Evolutionary conservation across 2,888 invertebrate species (phyloP).

Genomic region (Noctua pronuba): DNA sequence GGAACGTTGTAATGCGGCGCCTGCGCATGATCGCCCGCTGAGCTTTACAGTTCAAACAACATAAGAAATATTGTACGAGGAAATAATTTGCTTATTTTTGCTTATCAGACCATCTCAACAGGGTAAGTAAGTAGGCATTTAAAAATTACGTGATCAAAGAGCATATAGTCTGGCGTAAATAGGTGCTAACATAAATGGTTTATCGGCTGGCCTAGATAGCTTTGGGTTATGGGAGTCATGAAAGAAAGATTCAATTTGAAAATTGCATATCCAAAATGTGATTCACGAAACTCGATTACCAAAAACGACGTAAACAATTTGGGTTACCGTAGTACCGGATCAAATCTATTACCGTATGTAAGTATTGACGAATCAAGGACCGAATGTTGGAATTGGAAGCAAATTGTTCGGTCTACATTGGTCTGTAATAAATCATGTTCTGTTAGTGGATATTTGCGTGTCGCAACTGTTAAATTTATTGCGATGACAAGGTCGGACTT

Average conservation of each 20-base stretch:
- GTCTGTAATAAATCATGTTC: slow-evolving; percentile 81
- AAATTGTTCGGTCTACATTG: slow-evolving; percentile 75
- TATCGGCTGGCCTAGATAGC: slow-evolving; percentile 25
- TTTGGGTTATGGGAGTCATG: slow-evolving; percentile 22
- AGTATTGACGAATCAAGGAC: slow-evolving; percentile 64
- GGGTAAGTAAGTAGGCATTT: slow-evolving; percentile 32
- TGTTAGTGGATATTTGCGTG: slow-evolving; percentile 87
- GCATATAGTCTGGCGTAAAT: slow-evolving; percentile 28
- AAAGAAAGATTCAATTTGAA: slow-evolving; percentile 63
- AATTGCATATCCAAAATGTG: slow-evolving; percentile 53
- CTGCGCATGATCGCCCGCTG: slow-evolving; percentile 86
- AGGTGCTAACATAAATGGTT: slow-evolving; percentile 27
- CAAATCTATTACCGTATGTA: slow-evolving; percentile 72
- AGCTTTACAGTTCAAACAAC: slow-evolving; percentile 80
- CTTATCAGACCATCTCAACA: slow-evolving; percentile 56
- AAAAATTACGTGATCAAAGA: slow-evolving; percentile 48
- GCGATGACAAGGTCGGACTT: slow-evolving; percentile 80
- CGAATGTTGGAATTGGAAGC: slow-evolving; percentile 65
- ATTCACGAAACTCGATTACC: slow-evolving; percentile 77
- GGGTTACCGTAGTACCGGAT: slow-evolving; percentile 57
- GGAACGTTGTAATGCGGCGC: slow-evolving; percentile 86
- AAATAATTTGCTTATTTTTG: slow-evolving; percentile 69
- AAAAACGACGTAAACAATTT: slow-evolving; percentile 79
- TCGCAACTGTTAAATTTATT: slow-evolving; percentile 84
- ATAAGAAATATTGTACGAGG: slow-evolving; percentile 72